Evolutionary conservation across 2,113 vertebrate species (phyloP), one percentile per base, ranked within the genome.

Genomic region (Ictalurus furcatus): DNA sequence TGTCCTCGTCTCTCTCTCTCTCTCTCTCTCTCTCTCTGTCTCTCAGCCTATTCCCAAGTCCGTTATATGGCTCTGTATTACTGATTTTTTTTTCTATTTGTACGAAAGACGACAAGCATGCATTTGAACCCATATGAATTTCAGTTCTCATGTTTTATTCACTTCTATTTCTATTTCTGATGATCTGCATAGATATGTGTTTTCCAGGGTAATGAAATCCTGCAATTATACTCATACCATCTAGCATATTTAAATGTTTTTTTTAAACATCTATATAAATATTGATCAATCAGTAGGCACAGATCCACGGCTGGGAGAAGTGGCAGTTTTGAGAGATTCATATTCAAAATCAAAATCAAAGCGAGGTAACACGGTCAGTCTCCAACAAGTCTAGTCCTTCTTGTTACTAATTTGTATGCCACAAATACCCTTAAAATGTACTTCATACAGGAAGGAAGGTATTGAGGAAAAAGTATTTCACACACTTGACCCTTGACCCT

Each of bases 241-340:
- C 63, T 12, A 1, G 63, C 25, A 84, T 85, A 88, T 34, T 54
- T 69, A 59, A 69, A 52, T 8, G 48, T 52, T 52, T 52, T 34
- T 34, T 34, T 34, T 34, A 34, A 34, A 34, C 34, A 34, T 52
- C 5, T 73, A 73, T 17, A 73, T 37, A 4, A 19, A 73, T 37
- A 74, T 40, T 37, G 30, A 40, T 40, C 34, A 37, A 37, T 37
- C 30, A 69, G n/a, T 4, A 69, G 28, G 17, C 67, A 71, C 7
- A 86, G 34, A 89, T 89, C 14, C 59, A 67, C 78, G 14, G 67
- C 67, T 34, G 9, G 30, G n/a, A 71, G 67, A 71, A 71, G 69
- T n/a, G 63, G 9, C 28, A 67, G 25, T 67, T 67, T 67, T 67
- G 63, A 9, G 12, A n/a, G 63, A n/a, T 67, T 67, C 4, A 67